Evolutionary conservation across 2,888 invertebrate species (phyloP).

Genomic region (Eilema depressum): DNA sequence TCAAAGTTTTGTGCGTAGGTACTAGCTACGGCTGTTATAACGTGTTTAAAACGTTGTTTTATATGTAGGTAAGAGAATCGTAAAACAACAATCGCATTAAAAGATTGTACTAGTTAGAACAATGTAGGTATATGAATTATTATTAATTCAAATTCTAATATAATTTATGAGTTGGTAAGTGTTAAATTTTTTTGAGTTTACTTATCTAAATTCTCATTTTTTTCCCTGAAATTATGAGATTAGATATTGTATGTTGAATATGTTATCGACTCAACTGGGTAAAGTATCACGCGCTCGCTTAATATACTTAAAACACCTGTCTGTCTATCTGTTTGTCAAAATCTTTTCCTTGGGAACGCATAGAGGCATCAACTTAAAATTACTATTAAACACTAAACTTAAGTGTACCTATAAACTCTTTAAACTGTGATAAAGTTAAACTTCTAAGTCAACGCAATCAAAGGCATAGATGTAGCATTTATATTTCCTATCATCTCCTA

Average conservation of each 20-base stretch:
- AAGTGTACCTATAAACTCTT: too few species aligned
- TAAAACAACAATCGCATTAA: background rate
- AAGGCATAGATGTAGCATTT: too few species aligned
- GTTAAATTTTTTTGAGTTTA: background rate
- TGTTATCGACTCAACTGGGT: too few species aligned
- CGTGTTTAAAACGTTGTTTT: slow-evolving; percentile 24
- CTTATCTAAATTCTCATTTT: background rate
- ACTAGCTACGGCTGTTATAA: slow-evolving; percentile 27
- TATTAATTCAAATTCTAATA: background rate
- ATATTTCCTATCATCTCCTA: too few species aligned
- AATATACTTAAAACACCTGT: too few species aligned
- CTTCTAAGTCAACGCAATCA: too few species aligned
- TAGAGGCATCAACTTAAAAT: too few species aligned
- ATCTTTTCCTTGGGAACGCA: background rate
- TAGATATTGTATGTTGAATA: background rate
- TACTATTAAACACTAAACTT: too few species aligned
- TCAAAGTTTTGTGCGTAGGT: slow-evolving; percentile 50
- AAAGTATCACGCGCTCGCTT: too few species aligned
- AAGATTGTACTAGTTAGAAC: background rate
- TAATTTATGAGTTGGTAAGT: background rate
- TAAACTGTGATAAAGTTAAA: too few species aligned
- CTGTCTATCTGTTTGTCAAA: background rate
- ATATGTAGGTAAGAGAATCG: slow-evolving; percentile 15
- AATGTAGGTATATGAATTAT: background rate
- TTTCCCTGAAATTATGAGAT: background rate